Percentiles rank a stretch among this genome's conserved stretches.
phyloP scores from a whole-genome alignment of 2,888 invertebrate genomes.

The Rosalia funebris region DNA sequence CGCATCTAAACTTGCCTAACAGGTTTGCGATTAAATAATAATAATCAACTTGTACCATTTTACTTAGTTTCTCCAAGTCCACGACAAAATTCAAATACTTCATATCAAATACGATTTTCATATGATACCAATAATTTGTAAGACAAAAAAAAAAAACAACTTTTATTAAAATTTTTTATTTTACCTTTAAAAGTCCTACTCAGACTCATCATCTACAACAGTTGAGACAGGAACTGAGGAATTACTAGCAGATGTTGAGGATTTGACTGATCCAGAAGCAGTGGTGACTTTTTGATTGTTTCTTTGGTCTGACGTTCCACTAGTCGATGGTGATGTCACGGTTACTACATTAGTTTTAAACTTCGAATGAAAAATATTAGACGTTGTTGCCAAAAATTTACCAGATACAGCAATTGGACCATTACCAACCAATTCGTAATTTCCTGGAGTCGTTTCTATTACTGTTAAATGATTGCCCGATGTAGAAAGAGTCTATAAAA shows the following conservation, averaged over 20 bases:
- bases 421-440: slow-evolving; percentile 54
- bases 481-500: slow-evolving; percentile 42
- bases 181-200: slow-evolving; percentile 21
- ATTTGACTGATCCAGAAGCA: slow-evolving; percentile 22
- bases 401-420: slow-evolving; percentile 49
- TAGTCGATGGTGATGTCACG: slow-evolving; percentile 42
- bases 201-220: slow-evolving; percentile 36
- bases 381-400: slow-evolving; percentile 48
- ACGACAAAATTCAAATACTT: too few species aligned
- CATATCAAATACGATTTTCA: too few species aligned
- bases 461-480: slow-evolving; percentile 53
- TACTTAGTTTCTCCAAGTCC: too few species aligned
- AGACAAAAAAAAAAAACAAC: too few species aligned
- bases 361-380: slow-evolving; percentile 35
- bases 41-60: too few species aligned
- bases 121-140: too few species aligned
- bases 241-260: slow-evolving; percentile 2
- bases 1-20: too few species aligned
- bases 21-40: too few species aligned
- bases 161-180: too few species aligned
- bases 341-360: slow-evolving; percentile 46
- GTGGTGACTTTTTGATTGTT: slow-evolving; percentile 20
- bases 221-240: slow-evolving; percentile 23
- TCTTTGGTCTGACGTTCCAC: slow-evolving; percentile 22
- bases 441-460: slow-evolving; percentile 57